Evolutionary conservation across 2,888 invertebrate genomes (phyloP), one percentile per base, ranked within the genome.

Genomic region (Ceraclea dissimilis): DNA sequence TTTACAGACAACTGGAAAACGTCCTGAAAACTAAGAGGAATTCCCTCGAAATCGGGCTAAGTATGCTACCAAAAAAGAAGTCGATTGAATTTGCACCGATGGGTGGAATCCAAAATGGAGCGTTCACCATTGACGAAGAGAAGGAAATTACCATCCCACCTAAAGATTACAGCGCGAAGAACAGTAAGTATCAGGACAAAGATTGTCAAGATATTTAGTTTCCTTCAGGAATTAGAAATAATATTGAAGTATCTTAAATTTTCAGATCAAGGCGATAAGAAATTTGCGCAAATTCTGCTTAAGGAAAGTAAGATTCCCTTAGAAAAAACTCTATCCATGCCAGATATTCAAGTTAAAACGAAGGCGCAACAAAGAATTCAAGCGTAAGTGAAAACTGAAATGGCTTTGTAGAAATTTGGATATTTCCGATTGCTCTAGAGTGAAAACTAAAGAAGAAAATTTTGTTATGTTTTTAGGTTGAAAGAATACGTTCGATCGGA

Each of bases 281-380:
- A 39, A 5, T 16, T 39, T 8, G 39, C 39, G 4, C 39, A 39
- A 39, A 39, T 39, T n/a, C 13, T 39, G 39, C 16, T 39, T 13
- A 4, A 13, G 13, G 39, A 39, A 13, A 19, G 71, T 48, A 81
- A 77, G 62, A 80, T 81, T 8, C 84, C 87, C 0, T 68, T 91
- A 48, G 88, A 89, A 67, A 91, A 91, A 69, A 89, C 90, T 1
- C 73, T 84, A 16, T 91, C 91, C 0, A 85, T 92, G 84, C 91
- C 92, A 0, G 90, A 92, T 65, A 88, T 92, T 65, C 85, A 88
- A 65, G 85, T 83, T 34, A 84, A 83, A 64, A 78, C 78, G 1
- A 90, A 88, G 70, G 88, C 85, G 66, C 76, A 82, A 51, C 84
- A 86, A 64, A 73, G 86, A 59, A 71, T 86, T 11, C 75, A 83